Conservation (phyloP, 2,888 invertebrate species). For the Autographa pulchrina region DNA sequence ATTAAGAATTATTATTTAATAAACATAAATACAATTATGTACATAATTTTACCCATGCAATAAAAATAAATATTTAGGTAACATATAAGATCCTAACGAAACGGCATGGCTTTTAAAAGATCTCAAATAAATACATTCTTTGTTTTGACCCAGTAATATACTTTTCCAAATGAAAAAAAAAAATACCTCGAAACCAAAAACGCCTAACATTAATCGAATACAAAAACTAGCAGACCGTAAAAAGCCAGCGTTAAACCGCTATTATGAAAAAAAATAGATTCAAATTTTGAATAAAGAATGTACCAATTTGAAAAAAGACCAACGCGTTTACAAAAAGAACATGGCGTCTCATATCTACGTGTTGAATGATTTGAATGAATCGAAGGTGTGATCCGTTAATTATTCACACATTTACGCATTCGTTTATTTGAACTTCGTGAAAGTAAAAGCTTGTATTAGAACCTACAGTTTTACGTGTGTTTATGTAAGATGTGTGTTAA, state of each 20-base stretch:
- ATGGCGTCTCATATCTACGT: conserved; percentile 19
- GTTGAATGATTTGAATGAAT: conserved; percentile 21
- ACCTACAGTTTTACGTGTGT: conserved; percentile 19
- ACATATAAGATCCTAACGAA: too few relatives aligned
- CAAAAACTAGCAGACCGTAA: conserved; percentile 10
- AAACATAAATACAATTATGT: too few relatives aligned
- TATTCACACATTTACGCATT: conserved; percentile 33
- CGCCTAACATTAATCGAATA: conserved; percentile 6
- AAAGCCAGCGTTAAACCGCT: not conserved
- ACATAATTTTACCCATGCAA: too few relatives aligned
- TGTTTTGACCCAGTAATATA: not conserved
- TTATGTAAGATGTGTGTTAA: conserved; percentile 18
- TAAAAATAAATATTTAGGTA: too few relatives aligned
- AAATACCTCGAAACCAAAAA: conserved; percentile 10
- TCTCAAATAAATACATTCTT: too few relatives aligned
- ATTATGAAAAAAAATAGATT: conserved; percentile 20
- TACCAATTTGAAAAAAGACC: conserved; percentile 16
- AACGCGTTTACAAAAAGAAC: conserved; percentile 18
- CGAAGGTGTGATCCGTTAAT: conserved; percentile 37
- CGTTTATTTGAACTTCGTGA: conserved; percentile 38
- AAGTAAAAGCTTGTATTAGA: conserved; percentile 57
- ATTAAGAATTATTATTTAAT: too few relatives aligned
- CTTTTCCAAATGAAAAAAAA: not conserved
- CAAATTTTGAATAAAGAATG: conserved; percentile 18
- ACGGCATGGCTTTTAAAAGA: too few relatives aligned